Evolutionary conservation across 2,113 vertebrate species (phyloP).

Genomic region (Phaetusa simplex): DNA sequence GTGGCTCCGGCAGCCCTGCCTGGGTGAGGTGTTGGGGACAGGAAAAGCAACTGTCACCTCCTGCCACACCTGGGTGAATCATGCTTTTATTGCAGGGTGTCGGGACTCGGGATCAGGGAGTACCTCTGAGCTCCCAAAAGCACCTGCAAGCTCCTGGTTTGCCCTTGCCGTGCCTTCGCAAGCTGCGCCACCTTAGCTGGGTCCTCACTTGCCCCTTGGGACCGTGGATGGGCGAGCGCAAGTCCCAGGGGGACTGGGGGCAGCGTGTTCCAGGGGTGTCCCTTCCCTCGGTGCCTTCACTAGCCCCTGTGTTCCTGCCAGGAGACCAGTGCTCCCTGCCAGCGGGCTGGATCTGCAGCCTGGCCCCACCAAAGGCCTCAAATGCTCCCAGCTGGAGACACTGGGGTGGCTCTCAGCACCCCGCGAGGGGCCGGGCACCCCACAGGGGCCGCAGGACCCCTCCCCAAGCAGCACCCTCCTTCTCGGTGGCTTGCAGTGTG

Average conservation of each 20-base stretch:
- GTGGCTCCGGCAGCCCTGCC: background rate
- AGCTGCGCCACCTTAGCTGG: background rate
- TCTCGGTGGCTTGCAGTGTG: background rate
- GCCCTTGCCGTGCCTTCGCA: background rate
- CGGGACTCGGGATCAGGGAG: background rate
- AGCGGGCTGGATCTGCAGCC: background rate
- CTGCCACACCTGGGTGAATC: slow-evolving; percentile 20
- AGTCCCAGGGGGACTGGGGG: background rate
- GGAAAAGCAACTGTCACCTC: background rate
- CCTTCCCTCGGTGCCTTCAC: background rate
- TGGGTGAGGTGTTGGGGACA: background rate
- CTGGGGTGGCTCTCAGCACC: background rate
- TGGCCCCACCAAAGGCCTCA: background rate
- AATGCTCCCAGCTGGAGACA: background rate
- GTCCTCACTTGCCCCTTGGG: background rate
- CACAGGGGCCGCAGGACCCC: background rate
- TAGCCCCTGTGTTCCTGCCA: background rate
- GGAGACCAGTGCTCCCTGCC: background rate
- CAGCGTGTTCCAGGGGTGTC: background rate
- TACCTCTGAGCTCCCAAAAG: background rate
- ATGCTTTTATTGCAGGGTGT: background rate
- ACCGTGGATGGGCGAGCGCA: rapidly evolving
- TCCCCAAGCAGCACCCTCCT: background rate
- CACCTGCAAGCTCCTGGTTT: background rate
- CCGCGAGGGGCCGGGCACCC: background rate